Percentiles rank a stretch among this genome's conserved stretches.
Conservation (phyloP, 2,888 invertebrate genomes). For the Chymomyza amoena region DNA sequence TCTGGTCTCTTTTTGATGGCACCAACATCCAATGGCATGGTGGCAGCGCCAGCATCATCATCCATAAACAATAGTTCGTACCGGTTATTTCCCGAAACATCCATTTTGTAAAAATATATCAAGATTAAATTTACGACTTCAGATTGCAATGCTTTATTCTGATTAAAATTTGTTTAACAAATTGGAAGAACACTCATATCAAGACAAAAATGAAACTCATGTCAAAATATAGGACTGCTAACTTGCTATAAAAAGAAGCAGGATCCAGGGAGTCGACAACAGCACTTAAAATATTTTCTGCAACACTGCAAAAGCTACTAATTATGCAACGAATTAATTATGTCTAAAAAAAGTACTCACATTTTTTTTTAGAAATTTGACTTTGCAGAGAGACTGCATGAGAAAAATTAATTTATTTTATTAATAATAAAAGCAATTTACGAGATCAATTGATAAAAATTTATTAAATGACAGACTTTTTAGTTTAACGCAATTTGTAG, state of each 20-base stretch:
- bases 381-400: too few species aligned
- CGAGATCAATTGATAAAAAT: too few species aligned
- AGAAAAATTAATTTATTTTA: too few species aligned
- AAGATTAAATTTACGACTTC: background rate
- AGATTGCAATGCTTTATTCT: background rate
- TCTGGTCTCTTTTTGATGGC: conserved; percentile 43
- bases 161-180: background rate
- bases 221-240: background rate
- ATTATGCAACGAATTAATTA: too few species aligned
- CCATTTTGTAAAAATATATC: conserved; percentile 59
- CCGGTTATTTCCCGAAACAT: conserved; percentile 75
- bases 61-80: conserved; percentile 77
- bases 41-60: conserved; percentile 57
- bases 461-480: too few species aligned
- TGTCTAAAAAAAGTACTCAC: too few species aligned
- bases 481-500: too few species aligned
- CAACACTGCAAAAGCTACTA: background rate
- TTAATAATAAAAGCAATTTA: too few species aligned
- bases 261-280: background rate
- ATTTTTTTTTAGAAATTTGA: too few species aligned
- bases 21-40: conserved; percentile 31
- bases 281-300: background rate
- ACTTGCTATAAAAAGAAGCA: background rate
- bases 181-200: background rate
- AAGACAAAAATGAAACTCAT: background rate